Evolutionary conservation across 30 jellyfish, hydroid and myxozoan genomes (phyloP), one percentile per base, ranked within the genome.

Genomic region (Mastigias papua): DNA sequence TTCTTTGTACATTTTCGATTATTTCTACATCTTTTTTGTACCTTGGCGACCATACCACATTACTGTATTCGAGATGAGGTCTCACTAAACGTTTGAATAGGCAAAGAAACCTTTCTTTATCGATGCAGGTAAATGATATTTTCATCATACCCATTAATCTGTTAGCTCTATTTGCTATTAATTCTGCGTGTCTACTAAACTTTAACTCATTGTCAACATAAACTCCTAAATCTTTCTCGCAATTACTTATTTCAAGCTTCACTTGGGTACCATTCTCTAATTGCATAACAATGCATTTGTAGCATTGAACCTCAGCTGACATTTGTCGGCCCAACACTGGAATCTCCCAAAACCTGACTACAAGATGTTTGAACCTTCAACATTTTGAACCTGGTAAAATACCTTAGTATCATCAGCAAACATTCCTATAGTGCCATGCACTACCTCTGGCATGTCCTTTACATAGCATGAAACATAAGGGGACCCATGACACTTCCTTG

Each of bases 201-300:
- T 77, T 77, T 77, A 30, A 77, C 51, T 77, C 88, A 37, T 62
- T 77, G 30, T 77, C 88, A 58, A 77, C 78, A 31, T 77, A 37
- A 54, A 77, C 89, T 79, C 89, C 68, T 58, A 79, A 77, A 64
- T 63, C 89, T 79, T 79, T 79, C 80, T 79, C 89, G 42, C 89
- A 79, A 69, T 79, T 77, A 37, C 89, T 79, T 60, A 80, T 61
- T 79, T 79, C 80, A 79, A 79, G 80, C 61, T 79, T 79, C 70
- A 58, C 80, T 23, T 23, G 89, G 50, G 89, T 61, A 76, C 63
- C 75, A 50, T 76, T 73, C 42, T 73, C 84, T 73, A 34, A 73
- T 73, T 69, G 7, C 32, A 69, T 37, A 73, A 73, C 17, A 67
- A 73, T 73, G 7, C 20, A 11, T 73, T 73, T 73, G 85, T 73